phyloP scores from a whole-genome alignment of 2,113 vertebrate genomes.

The Macrotus californicus region DNA sequence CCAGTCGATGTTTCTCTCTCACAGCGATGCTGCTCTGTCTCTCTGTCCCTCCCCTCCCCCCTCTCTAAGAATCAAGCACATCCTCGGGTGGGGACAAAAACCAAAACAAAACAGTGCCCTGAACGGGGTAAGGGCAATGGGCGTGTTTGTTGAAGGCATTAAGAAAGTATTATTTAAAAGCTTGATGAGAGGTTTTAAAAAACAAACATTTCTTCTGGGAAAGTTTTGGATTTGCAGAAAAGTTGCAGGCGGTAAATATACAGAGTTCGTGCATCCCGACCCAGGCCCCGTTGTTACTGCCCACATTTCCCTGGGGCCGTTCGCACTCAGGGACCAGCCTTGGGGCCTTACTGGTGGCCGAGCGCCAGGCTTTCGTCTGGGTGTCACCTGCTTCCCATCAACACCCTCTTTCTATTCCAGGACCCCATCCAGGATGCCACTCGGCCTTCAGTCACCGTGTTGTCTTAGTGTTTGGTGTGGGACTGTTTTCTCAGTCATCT shows the following conservation, averaged over 20 bases:
- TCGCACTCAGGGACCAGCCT: too few species aligned
- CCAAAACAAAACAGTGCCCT: neutral
- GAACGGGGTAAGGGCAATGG: neutral
- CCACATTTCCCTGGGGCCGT: too few species aligned
- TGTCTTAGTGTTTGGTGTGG: neutral
- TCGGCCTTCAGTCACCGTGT: accelerated
- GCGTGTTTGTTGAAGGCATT: neutral
- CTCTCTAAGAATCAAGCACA: too few species aligned
- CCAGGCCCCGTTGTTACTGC: too few species aligned
- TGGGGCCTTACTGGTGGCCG: accelerated
- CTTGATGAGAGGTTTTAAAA: neutral
- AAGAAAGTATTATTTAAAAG: neutral
- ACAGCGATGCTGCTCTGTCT: too few species aligned
- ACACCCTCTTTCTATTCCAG: neutral
- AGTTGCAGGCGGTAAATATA: neutral
- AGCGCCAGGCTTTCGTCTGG: too few species aligned
- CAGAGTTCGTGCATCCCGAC: accelerated
- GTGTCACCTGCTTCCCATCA: neutral
- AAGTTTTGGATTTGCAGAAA: neutral
- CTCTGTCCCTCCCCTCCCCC: too few species aligned
- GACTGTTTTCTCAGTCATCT: neutral
- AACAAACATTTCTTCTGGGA: neutral
- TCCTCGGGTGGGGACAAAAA: too few species aligned
- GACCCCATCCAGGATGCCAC: neutral
- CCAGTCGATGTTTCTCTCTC: too few species aligned